Conservation (phyloP, 2,888 invertebrate species). For the Erannis defoliaria region DNA sequence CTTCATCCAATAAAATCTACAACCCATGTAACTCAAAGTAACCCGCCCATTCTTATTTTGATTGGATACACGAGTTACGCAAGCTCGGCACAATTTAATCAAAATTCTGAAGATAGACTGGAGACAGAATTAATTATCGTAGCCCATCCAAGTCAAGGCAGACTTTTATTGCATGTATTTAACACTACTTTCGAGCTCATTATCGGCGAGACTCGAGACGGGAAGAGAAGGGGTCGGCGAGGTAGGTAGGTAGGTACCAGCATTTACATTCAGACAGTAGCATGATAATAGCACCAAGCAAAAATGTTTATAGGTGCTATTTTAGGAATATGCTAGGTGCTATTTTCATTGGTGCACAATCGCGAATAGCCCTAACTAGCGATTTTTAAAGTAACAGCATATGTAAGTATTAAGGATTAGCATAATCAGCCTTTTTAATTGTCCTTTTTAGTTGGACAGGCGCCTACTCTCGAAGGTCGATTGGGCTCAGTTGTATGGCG, state of each 20-base stretch:
- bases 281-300: too few relatives aligned
- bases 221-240: conserved; percentile 54
- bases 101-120: conserved; percentile 29
- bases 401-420: too few relatives aligned
- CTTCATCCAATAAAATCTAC: not conserved
- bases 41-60: conserved; percentile 2
- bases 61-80: conserved; percentile 12
- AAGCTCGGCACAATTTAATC: conserved; percentile 21
- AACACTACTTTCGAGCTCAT: conserved; percentile 69
- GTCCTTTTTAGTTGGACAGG: too few relatives aligned
- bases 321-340: too few relatives aligned
- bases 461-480: too few relatives aligned
- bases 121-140: conserved; percentile 38
- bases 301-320: too few relatives aligned
- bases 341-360: too few relatives aligned
- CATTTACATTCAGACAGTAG: not conserved
- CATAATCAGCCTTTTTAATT: too few relatives aligned
- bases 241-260: conserved; percentile 17
- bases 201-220: conserved; percentile 64
- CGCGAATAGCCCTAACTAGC: too few relatives aligned
- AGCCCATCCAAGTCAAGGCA: conserved; percentile 49
- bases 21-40: not conserved
- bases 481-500: too few relatives aligned
- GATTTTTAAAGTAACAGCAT: too few relatives aligned
- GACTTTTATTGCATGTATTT: conserved; percentile 62